Evolutionary conservation across 2,888 invertebrate species (phyloP).

Genomic region (Mesopsocus fuscifrons): DNA sequence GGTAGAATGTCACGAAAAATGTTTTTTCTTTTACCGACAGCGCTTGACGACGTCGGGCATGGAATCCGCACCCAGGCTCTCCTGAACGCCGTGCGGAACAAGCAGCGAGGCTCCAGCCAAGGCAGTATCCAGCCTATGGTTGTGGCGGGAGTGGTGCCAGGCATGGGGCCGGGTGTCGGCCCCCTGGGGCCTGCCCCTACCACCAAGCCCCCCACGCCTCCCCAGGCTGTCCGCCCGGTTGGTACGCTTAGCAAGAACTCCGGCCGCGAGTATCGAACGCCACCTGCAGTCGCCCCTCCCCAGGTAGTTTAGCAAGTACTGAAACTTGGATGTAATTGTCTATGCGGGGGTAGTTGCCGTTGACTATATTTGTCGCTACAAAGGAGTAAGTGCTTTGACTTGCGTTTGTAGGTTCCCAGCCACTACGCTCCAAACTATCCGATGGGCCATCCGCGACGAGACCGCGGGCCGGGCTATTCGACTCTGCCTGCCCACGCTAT

Average conservation of each 20-base stretch:
- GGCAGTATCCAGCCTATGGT: slow-evolving; percentile 35
- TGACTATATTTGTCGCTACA: not conserved
- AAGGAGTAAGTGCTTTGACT: no score
- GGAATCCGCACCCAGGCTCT: slow-evolving; percentile 42
- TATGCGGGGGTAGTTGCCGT: no score
- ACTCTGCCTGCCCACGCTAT: slow-evolving; percentile 73
- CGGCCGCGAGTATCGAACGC: slow-evolving; percentile 68
- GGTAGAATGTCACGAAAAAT: no score
- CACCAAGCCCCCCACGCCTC: slow-evolving; percentile 89
- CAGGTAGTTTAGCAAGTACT: slow-evolving; percentile 36
- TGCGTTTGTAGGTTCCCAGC: slow-evolving; percentile 44
- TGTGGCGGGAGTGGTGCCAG: slow-evolving; percentile 20
- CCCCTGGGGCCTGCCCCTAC: slow-evolving; percentile 73
- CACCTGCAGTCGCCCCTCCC: slow-evolving; percentile 91
- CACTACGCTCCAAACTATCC: slow-evolving; percentile 94
- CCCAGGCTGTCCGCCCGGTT: slow-evolving; percentile 50
- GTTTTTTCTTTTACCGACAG: slow-evolving; percentile 23
- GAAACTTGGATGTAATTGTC: no score
- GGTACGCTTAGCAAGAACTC: slow-evolving; percentile 29
- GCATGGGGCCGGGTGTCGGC: slow-evolving; percentile 29
- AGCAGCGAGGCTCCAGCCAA: slow-evolving; percentile 53
- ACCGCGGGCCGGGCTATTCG: slow-evolving; percentile 65
- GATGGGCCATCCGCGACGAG: slow-evolving; percentile 52
- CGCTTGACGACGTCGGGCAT: slow-evolving; percentile 90
- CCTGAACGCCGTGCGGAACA: slow-evolving; percentile 47